A percentile compares a stretch with the other conserved stretches of the same genome.
These are phyloP conservation scores for Pristionchus arcanus DNA, from an alignment of 2,888 invertebrate genomes.

Conservation along the genomic window DNA sequence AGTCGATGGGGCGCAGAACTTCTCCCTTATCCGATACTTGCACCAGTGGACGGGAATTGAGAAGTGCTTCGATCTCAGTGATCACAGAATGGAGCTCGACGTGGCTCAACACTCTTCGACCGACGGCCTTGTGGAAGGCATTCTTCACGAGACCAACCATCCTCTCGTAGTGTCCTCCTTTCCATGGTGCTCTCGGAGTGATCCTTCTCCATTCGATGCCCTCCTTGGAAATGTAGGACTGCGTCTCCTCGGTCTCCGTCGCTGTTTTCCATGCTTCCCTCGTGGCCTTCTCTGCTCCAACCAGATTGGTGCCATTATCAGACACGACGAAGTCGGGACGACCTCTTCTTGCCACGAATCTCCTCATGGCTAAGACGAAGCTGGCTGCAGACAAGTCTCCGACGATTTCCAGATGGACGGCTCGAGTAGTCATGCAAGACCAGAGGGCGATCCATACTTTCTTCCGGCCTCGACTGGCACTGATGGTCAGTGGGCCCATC, in stretches of 20 bases:
- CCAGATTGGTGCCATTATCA: slow-evolving; percentile 80
- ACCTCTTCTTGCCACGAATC: slow-evolving; percentile 78
- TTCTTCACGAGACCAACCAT: slow-evolving; percentile 74
- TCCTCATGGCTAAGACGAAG: slow-evolving; percentile 76
- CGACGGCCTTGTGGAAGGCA: background rate
- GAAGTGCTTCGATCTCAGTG: slow-evolving; percentile 38
- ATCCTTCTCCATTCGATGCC: slow-evolving; percentile 78
- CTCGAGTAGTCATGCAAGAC: slow-evolving; percentile 80
- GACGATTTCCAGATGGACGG: slow-evolving; percentile 80
- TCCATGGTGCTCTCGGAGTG: slow-evolving; percentile 80
- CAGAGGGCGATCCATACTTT: slow-evolving; percentile 78
- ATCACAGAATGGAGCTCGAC: background rate
- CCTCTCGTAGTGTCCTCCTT: slow-evolving; percentile 81
- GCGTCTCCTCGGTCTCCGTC: too few relatives aligned
- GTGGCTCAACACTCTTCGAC: background rate
- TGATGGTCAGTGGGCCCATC: slow-evolving; percentile 79
- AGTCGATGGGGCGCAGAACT: slow-evolving; percentile 39
- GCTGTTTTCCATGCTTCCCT: slow-evolving; percentile 63
- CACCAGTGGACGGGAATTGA: background rate
- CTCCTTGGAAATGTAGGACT: slow-evolving; percentile 16
- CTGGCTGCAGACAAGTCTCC: slow-evolving; percentile 71
- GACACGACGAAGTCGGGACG: slow-evolving; percentile 70
- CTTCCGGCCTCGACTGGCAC: slow-evolving; percentile 64
- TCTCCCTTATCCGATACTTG: background rate
- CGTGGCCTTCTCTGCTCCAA: slow-evolving; percentile 64